phyloP scores from a whole-genome alignment of 2,113 vertebrate species.

The Malurus cyaneus region DNA sequence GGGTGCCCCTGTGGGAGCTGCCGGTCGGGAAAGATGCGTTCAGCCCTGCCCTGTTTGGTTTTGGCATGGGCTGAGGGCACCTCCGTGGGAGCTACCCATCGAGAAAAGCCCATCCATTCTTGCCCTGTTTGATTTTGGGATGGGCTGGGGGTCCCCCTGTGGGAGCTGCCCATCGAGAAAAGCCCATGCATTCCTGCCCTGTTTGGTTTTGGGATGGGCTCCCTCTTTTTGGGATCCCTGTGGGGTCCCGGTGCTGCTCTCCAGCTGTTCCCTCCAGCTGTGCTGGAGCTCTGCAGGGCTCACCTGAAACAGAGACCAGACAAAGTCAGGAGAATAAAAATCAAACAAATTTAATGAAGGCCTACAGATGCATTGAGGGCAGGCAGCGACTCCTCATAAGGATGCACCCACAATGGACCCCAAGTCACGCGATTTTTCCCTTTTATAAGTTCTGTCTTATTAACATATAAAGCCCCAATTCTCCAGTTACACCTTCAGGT shows the following conservation, averaged over 20 bases:
- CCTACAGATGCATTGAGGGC: too few relatives aligned
- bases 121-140: background rate
- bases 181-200: background rate
- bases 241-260: accelerated
- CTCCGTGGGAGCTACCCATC: background rate
- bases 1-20: background rate
- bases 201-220: background rate
- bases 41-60: background rate
- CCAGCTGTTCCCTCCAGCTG: accelerated
- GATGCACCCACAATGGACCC: too few relatives aligned
- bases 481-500: too few relatives aligned
- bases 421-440: too few relatives aligned
- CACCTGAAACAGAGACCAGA: too few relatives aligned
- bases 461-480: too few relatives aligned
- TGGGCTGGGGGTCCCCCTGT: background rate
- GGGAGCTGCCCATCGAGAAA: background rate
- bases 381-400: too few relatives aligned
- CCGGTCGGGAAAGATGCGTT: background rate
- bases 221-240: accelerated
- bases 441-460: too few relatives aligned
- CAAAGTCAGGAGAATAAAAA: too few relatives aligned
- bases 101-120: background rate
- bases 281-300: background rate
- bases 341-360: too few relatives aligned
- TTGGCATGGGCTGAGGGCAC: background rate